Conservation (phyloP, 1,140 invertebrate species). For the Calephelis nemesis region DNA sequence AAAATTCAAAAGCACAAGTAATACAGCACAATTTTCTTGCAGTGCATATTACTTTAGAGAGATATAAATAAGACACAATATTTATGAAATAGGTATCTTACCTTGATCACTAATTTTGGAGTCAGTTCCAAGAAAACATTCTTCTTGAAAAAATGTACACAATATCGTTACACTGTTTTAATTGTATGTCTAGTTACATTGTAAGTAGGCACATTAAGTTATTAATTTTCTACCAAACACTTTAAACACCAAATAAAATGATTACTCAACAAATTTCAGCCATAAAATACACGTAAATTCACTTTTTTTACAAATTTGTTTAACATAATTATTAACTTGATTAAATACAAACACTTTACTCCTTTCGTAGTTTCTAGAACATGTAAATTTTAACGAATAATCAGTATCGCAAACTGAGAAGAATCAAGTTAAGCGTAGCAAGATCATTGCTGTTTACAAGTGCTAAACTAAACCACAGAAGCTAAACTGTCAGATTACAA, state of each 20-base stretch:
- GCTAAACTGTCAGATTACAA: conserved; percentile 41
- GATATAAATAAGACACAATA: too few relatives aligned
- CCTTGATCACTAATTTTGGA: too few relatives aligned
- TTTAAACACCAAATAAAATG: neutral
- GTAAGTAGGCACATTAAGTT: neutral
- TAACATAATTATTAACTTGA: neutral
- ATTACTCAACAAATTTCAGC: neutral
- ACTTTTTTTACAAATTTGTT: neutral
- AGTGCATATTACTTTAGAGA: too few relatives aligned
- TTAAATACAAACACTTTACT: neutral
- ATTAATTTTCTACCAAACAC: neutral
- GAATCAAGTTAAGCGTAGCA: conserved; percentile 34
- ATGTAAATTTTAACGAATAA: conserved; percentile 30
- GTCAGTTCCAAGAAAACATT: too few relatives aligned
- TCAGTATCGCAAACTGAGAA: conserved; percentile 32
- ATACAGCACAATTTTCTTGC: too few relatives aligned
- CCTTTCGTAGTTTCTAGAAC: conserved; percentile 41
- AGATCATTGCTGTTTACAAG: conserved; percentile 34
- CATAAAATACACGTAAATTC: neutral
- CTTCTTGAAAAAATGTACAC: too few relatives aligned
- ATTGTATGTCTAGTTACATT: too few relatives aligned
- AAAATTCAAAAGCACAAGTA: too few relatives aligned
- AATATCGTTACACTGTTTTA: too few relatives aligned
- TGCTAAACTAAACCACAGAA: neutral
- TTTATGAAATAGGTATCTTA: too few relatives aligned